Base-by-base conservation (phyloP, 2,888 invertebrate species). In the Molanna angustata region DNA sequence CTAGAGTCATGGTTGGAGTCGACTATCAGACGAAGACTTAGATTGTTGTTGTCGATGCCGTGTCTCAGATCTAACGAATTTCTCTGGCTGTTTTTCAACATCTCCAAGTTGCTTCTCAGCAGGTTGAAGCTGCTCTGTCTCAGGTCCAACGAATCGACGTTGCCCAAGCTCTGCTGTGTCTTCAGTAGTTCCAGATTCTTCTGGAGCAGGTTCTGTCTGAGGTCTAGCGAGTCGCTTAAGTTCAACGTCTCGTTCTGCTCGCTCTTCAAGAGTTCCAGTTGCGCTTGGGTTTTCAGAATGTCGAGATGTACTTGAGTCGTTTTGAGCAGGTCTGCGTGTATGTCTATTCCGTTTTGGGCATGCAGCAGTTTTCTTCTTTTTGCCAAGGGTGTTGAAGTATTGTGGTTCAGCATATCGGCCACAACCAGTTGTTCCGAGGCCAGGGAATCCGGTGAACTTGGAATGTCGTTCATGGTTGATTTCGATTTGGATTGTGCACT, bases 381-480 rank as follows among this genome's bases (percentile, higher is more conserved):
- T 47, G 64, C 61, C 60, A 65, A 65, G 61, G 65, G 67, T 60
- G 64, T 65, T 18, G 56, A 40, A 1, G 48, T 50, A 33, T 59
- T 57, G 21, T 59, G 59, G 45, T 57, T 59, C 61, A 67, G 63
- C 63, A 70, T 59, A 57, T 70, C 69, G 9, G 50, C 51, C 22
- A 69, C 69, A 35, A 68, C 68, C 48, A 72, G 62, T 59, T 69
- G 70, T 60, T 72, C 72, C 58, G 70, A 67, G 39, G 67, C 67
- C 49, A 71, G 63, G 43, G 71, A 71, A 60, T 72, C 72, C 39
- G 72, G 71, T 32, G 72, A 72, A 56, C 69, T 71, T 45, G 72
- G 69, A 59, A 69, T 66, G 55, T 65, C 66, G 62, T 69, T 69
- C 69, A 69, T 69, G 13, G 42, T 6, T 21, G 21, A n/a, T 42